These are phyloP conservation scores for Megalops cyprinoides DNA, from an alignment of 2,797 vertebrate species.

Conservation along the genomic window DNA sequence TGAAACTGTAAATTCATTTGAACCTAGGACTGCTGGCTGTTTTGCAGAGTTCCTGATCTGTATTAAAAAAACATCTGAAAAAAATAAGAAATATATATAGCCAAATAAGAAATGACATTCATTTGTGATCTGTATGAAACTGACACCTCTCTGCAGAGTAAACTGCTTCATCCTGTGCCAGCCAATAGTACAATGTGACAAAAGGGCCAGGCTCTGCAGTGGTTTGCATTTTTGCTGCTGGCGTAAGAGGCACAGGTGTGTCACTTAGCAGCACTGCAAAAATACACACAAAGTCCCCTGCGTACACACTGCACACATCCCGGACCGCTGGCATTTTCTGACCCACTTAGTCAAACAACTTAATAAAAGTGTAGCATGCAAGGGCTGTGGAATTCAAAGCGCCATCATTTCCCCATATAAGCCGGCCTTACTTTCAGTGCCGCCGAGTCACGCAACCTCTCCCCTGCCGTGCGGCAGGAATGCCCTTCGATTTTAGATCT, in stretches of 20 bases:
- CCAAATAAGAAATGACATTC: not conserved
- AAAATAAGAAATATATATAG: too few species aligned
- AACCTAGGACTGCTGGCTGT: not conserved
- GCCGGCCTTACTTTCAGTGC: not conserved
- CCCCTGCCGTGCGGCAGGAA: not conserved
- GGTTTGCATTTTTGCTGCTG: not conserved
- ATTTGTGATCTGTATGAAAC: not conserved
- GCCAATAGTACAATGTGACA: not conserved
- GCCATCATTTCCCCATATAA: not conserved
- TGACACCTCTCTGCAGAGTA: not conserved
- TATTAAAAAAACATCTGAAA: too few species aligned
- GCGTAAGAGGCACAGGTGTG: not conserved
- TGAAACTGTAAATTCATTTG: not conserved
- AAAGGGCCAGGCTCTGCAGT: not conserved
- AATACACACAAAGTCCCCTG: not conserved
- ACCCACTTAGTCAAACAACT: slow-evolving; percentile 13
- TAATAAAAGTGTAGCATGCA: slow-evolving; percentile 12
- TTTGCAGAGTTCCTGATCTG: too few species aligned
- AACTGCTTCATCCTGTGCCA: not conserved
- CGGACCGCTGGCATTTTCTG: slow-evolving; percentile 4
- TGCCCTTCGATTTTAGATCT: not conserved
- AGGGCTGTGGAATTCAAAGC: not conserved
- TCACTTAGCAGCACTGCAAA: not conserved
- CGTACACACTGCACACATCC: not conserved
- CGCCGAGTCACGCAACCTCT: not conserved